phyloP scores from a whole-genome alignment of 1,140 invertebrate genomes.

The Drosophila tropicalis region DNA sequence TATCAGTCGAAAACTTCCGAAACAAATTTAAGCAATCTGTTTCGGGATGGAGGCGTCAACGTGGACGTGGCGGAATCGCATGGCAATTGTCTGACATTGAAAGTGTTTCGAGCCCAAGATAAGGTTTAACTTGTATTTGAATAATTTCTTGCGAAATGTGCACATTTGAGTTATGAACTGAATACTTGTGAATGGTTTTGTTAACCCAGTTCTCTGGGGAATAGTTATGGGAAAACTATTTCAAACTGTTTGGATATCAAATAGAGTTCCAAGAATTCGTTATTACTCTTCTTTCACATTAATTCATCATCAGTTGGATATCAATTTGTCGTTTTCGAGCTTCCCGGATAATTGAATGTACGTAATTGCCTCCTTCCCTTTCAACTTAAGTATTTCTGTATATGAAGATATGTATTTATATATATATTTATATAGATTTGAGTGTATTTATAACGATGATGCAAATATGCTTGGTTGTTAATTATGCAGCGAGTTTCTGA shows the following conservation, averaged over 20 bases:
- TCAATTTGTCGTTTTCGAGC: background rate
- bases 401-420: background rate
- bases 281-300: background rate
- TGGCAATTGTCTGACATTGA: constrained; percentile 57
- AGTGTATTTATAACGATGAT: background rate
- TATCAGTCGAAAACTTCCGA: constrained; percentile 42
- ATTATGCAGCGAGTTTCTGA: background rate
- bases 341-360: constrained; percentile 4
- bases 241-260: background rate
- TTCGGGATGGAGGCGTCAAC: background rate
- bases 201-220: too few relatives aligned
- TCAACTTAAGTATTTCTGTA: background rate
- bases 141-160: constrained; percentile 45
- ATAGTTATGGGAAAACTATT: background rate
- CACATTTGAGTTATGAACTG: background rate
- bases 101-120: constrained; percentile 32
- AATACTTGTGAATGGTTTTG: background rate
- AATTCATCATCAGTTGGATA: background rate
- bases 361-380: background rate
- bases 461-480: background rate
- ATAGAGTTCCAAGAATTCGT: background rate
- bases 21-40: constrained; percentile 31
- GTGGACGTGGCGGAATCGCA: background rate
- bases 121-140: constrained; percentile 12
- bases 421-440: background rate